Conservation (phyloP, 2,888 invertebrate genomes). For the Lepidochrysops patricia region DNA sequence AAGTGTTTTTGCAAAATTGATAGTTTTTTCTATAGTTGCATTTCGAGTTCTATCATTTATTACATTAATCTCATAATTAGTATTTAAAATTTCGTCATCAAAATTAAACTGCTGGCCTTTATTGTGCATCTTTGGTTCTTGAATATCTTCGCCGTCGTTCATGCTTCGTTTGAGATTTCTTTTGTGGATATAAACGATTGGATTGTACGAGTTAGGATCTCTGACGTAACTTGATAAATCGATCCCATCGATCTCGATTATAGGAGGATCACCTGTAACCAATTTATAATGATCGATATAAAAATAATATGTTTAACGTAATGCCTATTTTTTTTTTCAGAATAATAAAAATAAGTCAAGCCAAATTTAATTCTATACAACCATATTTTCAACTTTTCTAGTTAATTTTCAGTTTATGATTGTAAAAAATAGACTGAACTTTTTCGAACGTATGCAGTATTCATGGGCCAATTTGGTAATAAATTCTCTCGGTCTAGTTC, state of each 20-base stretch:
- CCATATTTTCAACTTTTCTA: background rate
- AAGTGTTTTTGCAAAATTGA: conserved; percentile 50
- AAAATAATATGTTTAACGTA: too few relatives aligned
- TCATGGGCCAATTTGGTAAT: background rate
- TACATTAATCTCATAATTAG: conserved; percentile 25
- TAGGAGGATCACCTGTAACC: background rate
- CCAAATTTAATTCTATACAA: background rate
- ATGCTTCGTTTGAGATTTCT: conserved; percentile 28
- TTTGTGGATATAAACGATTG: conserved; percentile 53
- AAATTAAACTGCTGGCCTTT: conserved; percentile 38
- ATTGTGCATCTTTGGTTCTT: conserved; percentile 28
- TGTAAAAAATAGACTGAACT: background rate
- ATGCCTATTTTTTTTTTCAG: too few relatives aligned
- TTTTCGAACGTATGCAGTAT: background rate
- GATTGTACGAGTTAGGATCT: conserved; percentile 39
- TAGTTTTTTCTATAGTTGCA: conserved; percentile 47
- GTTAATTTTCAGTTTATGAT: background rate
- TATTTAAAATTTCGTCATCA: conserved; percentile 24
- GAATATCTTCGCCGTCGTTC: conserved; percentile 13
- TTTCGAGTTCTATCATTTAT: conserved; percentile 31
- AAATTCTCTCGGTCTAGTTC: conserved; percentile 2
- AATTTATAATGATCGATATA: background rate
- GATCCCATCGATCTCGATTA: conserved; percentile 17
- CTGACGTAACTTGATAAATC: conserved; percentile 23
- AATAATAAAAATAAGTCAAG: background rate